Conservation (phyloP, 2,797 vertebrate genomes). For the Pristis pectinata region DNA sequence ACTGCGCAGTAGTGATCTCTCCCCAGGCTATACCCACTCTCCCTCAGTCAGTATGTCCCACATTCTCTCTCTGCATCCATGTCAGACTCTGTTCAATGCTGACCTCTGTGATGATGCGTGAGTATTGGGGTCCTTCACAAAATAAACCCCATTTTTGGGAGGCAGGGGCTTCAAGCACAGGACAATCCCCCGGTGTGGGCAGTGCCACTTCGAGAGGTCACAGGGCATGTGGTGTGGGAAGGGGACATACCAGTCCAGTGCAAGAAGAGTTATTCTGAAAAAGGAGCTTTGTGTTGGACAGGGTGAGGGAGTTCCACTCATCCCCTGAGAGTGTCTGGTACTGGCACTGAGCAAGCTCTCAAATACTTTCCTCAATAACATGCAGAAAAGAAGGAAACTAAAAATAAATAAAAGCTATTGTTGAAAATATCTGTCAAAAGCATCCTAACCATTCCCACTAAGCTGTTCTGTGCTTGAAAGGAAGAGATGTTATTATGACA, state of each 20-base stretch:
- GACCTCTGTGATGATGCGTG: not conserved
- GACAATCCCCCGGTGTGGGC: not conserved
- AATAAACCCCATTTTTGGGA: not conserved
- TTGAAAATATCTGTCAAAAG: not conserved
- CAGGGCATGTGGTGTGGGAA: not conserved
- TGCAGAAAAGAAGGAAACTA: not conserved
- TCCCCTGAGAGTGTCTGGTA: not conserved
- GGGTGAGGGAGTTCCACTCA: not conserved
- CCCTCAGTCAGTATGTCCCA: too few species aligned
- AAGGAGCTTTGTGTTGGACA: not conserved
- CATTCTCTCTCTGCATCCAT: too few species aligned
- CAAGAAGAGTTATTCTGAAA: not conserved
- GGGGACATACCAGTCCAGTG: not conserved
- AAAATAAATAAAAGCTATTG: constrained; percentile 4
- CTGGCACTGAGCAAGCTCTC: not conserved
- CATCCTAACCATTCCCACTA: not conserved
- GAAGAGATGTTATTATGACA: not conserved
- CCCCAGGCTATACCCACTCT: too few species aligned
- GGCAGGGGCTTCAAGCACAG: not conserved
- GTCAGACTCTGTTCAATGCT: not conserved
- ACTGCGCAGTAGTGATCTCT: too few species aligned
- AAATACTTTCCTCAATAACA: not conserved
- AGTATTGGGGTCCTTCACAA: not conserved
- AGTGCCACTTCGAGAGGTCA: not conserved
- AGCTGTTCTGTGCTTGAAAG: not conserved